A percentile compares a stretch with the other conserved stretches of the same genome.
These are phyloP conservation scores for Hiodon tergisus DNA, from an alignment of 2,113 vertebrate species.

Conservation along the genomic window DNA sequence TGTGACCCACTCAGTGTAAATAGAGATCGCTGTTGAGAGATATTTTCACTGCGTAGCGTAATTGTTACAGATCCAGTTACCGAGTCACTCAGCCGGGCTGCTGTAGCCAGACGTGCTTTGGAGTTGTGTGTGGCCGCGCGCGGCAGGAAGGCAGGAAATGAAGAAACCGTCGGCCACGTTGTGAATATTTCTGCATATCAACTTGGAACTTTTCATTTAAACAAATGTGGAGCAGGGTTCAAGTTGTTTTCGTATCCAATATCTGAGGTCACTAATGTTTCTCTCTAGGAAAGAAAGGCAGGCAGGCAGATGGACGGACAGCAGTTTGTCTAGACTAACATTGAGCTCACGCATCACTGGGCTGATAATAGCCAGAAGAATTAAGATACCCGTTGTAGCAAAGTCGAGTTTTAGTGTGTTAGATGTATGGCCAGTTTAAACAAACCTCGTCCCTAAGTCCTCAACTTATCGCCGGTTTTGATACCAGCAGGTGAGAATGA, in stretches of 20 bases:
- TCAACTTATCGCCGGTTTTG: background rate
- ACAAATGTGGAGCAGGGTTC: constrained; percentile 51
- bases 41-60: constrained; percentile 33
- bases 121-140: constrained; percentile 43
- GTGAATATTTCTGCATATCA: constrained; percentile 57
- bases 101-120: constrained; percentile 30
- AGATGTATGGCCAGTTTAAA: too few relatives aligned
- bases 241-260: constrained; percentile 36
- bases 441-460: background rate
- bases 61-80: constrained; percentile 38
- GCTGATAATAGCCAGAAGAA: too few relatives aligned
- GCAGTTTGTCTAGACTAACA: too few relatives aligned
- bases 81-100: constrained; percentile 12
- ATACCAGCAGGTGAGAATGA: constrained; percentile 25
- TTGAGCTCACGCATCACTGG: too few relatives aligned
- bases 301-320: background rate
- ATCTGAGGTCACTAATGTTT: constrained; percentile 7
- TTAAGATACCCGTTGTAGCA: too few relatives aligned
- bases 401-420: too few relatives aligned
- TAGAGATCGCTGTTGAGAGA: constrained; percentile 47
- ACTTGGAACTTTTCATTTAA: constrained; percentile 57
- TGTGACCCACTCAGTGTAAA: constrained; percentile 22
- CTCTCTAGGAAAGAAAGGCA: background rate
- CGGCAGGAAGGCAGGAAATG: constrained; percentile 48
- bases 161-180: constrained; percentile 50